Percentiles rank a stretch among this genome's conserved stretches.
Evolutionary conservation across 2,113 vertebrate genomes (phyloP).

Genomic region (Daboia siamensis): DNA sequence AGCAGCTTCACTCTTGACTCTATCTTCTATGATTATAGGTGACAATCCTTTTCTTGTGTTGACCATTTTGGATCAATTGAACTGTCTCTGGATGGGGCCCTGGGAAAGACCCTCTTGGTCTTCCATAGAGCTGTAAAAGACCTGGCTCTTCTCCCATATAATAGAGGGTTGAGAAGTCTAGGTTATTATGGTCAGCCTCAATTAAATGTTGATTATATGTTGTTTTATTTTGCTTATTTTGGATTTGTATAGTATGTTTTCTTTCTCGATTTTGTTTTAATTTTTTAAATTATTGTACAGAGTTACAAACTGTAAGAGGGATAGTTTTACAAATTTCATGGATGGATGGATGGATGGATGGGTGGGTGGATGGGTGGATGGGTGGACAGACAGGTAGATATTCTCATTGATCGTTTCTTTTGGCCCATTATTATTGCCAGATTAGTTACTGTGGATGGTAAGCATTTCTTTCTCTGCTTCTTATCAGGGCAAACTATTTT

Average conservation of each 20-base stretch:
- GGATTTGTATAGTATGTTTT: not conserved
- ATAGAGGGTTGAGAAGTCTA: not conserved
- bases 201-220: not conserved
- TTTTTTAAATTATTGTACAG: not conserved
- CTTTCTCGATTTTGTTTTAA: not conserved
- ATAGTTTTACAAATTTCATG: not conserved
- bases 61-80: not conserved
- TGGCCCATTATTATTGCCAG: not conserved
- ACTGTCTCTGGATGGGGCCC: not conserved
- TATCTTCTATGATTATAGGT: not conserved
- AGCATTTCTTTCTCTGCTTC: not conserved
- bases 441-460: not conserved
- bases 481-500: not conserved
- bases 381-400: not conserved
- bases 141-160: not conserved
- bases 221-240: not conserved
- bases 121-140: not conserved
- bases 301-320: not conserved
- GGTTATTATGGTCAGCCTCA: not conserved
- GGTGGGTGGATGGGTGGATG: fast-evolving
- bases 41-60: not conserved
- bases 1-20: not conserved
- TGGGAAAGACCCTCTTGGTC: not conserved
- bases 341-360: not conserved
- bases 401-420: not conserved